Base-by-base conservation (phyloP, 2,888 invertebrate genomes). In the Imbricaverruca yamaguchii region DNA sequence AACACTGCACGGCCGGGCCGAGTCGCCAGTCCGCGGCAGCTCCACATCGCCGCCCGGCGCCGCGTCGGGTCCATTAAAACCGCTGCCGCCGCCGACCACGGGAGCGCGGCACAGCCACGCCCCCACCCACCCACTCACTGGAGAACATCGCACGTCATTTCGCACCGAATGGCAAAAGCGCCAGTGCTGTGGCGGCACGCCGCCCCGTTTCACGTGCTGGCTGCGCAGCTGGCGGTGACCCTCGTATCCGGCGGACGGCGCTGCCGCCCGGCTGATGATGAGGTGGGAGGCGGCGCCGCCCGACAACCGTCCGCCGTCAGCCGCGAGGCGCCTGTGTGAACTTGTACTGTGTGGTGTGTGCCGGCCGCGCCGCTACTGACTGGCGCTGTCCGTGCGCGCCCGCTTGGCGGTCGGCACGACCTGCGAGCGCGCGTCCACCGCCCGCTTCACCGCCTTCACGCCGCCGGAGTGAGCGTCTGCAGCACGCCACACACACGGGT, bases 301-400 rank as follows among this genome's bases (percentile, higher is more conserved):
- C 10, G 12, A 1, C 10, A 8, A 23, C 10, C 65, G 65, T 23
- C 10, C 10, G 65, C 10, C 65, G 65, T 23, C n/a, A 23, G 65
- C 23, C n/a, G 65, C 23, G 23, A 6, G 39, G 21, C 13, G 6
- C 25, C 39, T 12, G 11, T 53, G 74, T 23, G 65, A 39, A 39
- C 39, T 74, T 74, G 74, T 74, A 74, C 74, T 74, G 65, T n/a
- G 65, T 23, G 65, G 69, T 15, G 69, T 23, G 69, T 69, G 39
- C 53, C 74, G 21, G 74, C 74, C 53, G 69, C 69, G 69, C 74
- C 74, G 67, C 67, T 67, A 67, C 67, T 74, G 74, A 18, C 74
- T 53, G 69, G 39, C 25, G 53, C 74, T 53, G 74, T 74, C 74
- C 8, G 74, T 53, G 53, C 74, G 74, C 53, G 74, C 15, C 53